Conservation (phyloP, 2,888 invertebrate genomes). For the Pristionchus exspectatus region DNA sequence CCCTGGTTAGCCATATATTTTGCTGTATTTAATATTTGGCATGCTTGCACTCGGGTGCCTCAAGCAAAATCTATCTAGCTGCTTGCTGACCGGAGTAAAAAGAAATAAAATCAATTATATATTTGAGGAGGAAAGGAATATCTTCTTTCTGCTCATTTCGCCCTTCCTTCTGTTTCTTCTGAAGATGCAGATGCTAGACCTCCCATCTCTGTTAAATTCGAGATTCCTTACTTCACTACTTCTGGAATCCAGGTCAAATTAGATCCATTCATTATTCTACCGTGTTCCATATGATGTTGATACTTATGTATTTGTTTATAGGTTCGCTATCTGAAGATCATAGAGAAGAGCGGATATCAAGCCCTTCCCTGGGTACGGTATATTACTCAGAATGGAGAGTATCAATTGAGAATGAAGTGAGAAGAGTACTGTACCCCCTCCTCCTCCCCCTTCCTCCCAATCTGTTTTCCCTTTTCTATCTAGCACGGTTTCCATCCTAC, state of each 20-base stretch:
- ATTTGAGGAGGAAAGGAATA: constrained; percentile 93
- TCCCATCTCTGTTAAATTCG: constrained; percentile 98
- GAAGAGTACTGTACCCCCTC: background rate
- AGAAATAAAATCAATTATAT: background rate
- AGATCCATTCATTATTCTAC: background rate
- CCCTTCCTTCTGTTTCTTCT: constrained; percentile 93
- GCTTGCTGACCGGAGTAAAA: too few species aligned
- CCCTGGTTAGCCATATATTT: constrained; percentile 79
- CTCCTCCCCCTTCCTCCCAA: background rate
- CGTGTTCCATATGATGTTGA: background rate
- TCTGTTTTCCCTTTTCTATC: background rate
- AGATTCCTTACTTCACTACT: constrained; percentile 98
- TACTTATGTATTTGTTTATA: constrained; percentile 70
- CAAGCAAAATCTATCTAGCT: background rate
- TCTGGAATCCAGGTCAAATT: constrained; percentile 92
- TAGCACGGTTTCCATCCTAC: background rate
- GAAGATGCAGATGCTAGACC: constrained; percentile 96
- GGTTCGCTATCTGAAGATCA: constrained; percentile 96
- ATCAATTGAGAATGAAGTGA: constrained; percentile 88
- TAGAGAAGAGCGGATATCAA: constrained; percentile 98
- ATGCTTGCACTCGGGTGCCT: background rate
- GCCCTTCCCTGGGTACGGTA: constrained; percentile 98
- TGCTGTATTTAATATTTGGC: too few species aligned
- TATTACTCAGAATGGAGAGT: constrained; percentile 98
- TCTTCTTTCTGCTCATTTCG: constrained; percentile 97